Evolutionary conservation across 2,113 vertebrate genomes (phyloP).

Genomic region (Aptenodytes patagonicus): DNA sequence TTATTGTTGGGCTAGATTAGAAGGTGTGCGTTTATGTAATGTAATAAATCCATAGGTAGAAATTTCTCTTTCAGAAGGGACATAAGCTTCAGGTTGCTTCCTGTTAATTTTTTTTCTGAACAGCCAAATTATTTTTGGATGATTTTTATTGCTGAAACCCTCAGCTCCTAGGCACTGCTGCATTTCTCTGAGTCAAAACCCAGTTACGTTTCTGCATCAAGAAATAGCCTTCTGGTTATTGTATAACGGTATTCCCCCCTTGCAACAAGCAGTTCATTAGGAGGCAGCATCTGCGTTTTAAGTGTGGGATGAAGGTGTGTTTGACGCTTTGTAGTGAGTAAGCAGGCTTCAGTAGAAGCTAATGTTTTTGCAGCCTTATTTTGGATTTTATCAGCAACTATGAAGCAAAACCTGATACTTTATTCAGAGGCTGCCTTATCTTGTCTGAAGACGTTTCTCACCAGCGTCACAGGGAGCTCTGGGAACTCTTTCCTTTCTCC

Average conservation of each 20-base stretch:
- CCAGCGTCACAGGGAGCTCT: constrained; percentile 34
- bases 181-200: constrained; percentile 26
- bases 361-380: constrained; percentile 50
- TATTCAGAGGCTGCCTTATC: constrained; percentile 36
- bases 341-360: constrained; percentile 44
- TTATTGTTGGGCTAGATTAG: neutral
- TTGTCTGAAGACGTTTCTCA: constrained; percentile 17
- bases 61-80: neutral
- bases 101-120: neutral
- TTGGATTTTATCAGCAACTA: constrained; percentile 55
- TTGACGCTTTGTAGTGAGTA: constrained; percentile 57
- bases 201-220: constrained; percentile 20
- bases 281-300: constrained; percentile 52
- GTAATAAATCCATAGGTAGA: neutral
- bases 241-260: constrained; percentile 26
- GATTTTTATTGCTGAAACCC: neutral
- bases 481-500: neutral
- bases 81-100: constrained; percentile 13
- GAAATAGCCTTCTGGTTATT: neutral
- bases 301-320: constrained; percentile 60
- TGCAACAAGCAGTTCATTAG: constrained; percentile 38
- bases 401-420: constrained; percentile 48
- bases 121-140: constrained; percentile 4
- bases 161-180: neutral
- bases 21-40: neutral